Percentiles rank a stretch among this genome's conserved stretches.
These are phyloP conservation scores for Bos indicus DNA, from an alignment of 2,113 vertebrate species.

Conservation along the genomic window DNA sequence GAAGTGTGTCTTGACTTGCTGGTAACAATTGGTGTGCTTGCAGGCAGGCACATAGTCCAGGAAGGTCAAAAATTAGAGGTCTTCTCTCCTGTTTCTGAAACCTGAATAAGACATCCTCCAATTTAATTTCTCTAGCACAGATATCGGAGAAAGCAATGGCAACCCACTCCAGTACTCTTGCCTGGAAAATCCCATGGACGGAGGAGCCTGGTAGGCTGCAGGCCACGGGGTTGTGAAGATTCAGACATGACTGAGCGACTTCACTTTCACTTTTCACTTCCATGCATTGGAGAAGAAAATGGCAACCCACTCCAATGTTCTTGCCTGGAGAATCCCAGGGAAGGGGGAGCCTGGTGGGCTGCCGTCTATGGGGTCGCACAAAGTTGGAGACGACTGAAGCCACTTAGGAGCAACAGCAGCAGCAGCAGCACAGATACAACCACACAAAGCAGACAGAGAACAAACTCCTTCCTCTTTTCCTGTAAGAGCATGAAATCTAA, in stretches of 20 bases:
- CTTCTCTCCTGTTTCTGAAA: too few species aligned
- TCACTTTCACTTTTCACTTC: background rate
- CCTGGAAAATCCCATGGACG: background rate
- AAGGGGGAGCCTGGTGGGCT: background rate
- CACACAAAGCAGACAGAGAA: background rate
- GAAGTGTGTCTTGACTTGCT: background rate
- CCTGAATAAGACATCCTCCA: too few species aligned
- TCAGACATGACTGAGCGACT: accelerated
- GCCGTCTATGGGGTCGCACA: accelerated
- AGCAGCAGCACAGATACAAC: background rate
- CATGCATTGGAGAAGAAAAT: too few species aligned
- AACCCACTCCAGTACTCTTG: background rate
- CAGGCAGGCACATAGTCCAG: background rate
- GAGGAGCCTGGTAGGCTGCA: background rate
- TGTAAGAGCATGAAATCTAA: background rate
- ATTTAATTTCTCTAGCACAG: too few species aligned
- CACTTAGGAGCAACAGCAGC: background rate
- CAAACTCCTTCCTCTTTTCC: background rate
- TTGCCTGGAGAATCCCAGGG: background rate
- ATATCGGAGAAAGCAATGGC: too few species aligned
- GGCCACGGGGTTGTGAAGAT: background rate
- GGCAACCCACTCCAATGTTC: background rate
- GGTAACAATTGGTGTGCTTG: background rate
- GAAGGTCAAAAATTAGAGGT: background rate
- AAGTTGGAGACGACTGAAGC: background rate